These are phyloP conservation scores for Bryconaethiops microstoma DNA, from an alignment of 2,797 vertebrate genomes.

Conservation along the genomic window DNA sequence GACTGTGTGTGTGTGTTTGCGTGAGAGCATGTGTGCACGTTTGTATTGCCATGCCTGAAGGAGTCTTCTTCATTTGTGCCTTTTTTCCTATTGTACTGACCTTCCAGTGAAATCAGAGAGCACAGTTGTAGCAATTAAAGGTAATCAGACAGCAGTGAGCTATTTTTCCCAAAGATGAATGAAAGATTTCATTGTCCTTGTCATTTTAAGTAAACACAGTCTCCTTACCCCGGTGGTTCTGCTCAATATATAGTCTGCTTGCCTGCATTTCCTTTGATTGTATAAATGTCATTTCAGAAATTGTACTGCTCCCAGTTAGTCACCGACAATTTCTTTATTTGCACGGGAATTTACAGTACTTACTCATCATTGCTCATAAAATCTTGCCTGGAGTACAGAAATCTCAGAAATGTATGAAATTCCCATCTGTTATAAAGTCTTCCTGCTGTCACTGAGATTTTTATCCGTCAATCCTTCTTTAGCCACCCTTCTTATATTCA, in stretches of 20 bases:
- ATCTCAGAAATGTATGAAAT: neutral
- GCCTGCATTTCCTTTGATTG: conserved; percentile 23
- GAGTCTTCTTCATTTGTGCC: conserved; percentile 31
- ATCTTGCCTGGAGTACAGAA: neutral
- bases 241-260: conserved; percentile 20
- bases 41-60: conserved; percentile 11
- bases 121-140: conserved; percentile 35
- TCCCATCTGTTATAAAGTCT: conserved; percentile 16
- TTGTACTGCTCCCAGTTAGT: conserved; percentile 22
- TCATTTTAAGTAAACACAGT: conserved; percentile 41
- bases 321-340: neutral
- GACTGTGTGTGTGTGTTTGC: conserved; percentile 2
- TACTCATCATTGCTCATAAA: neutral
- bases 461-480: conserved; percentile 1
- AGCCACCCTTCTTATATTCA: neutral
- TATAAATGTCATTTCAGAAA: conserved; percentile 38
- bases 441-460: conserved; percentile 7
- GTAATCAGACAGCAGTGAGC: conserved; percentile 13
- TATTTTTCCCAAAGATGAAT: conserved; percentile 17
- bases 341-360: conserved; percentile 4
- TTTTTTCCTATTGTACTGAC: conserved; percentile 32
- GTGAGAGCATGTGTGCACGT: neutral
- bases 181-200: conserved; percentile 40
- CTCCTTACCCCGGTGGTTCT: neutral
- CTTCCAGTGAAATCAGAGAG: conserved; percentile 34